Evolutionary conservation across 1,140 invertebrate species (phyloP).

Genomic region (Drosophila nebulosa): DNA sequence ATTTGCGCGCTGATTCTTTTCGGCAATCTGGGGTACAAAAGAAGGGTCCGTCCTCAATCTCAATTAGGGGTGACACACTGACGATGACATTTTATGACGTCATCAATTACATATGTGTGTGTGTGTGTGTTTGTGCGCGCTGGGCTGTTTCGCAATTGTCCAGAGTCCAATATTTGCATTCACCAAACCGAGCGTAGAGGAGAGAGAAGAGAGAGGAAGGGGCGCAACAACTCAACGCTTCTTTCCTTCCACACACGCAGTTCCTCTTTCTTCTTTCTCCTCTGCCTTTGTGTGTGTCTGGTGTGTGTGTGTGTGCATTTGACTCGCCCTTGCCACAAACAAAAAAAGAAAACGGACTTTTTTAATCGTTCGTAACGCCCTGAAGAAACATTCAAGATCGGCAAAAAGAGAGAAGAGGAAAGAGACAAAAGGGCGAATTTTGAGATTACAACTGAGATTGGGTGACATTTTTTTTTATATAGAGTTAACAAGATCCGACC

Average conservation of each 20-base stretch:
- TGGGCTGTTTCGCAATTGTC: slow-evolving; percentile 8
- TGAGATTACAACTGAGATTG: neutral
- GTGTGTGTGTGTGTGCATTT: slow-evolving; percentile 51
- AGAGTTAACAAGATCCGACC: too few species aligned
- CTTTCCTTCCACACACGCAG: slow-evolving; percentile 12
- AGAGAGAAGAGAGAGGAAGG: neutral
- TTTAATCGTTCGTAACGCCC: slow-evolving; percentile 55
- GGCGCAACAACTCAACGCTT: slow-evolving; percentile 58
- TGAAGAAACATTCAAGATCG: neutral
- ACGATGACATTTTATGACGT: slow-evolving; percentile 65
- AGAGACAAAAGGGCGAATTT: too few species aligned
- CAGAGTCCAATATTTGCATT: slow-evolving; percentile 61
- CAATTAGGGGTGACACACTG: slow-evolving; percentile 62
- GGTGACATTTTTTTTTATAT: too few species aligned
- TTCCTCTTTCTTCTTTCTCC: too few species aligned
- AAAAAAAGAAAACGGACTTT: too few species aligned
- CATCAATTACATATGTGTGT: too few species aligned
- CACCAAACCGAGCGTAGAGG: neutral
- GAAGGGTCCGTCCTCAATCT: slow-evolving; percentile 45
- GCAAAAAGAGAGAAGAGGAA: neutral
- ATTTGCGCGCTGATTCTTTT: slow-evolving; percentile 67
- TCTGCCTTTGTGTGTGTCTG: too few species aligned
- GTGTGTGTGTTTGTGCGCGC: too few species aligned
- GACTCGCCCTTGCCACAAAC: slow-evolving; percentile 58
- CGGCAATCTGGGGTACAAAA: slow-evolving; percentile 40